phyloP scores from a whole-genome alignment of 1,140 invertebrate species.

The Drosophila triauraria region DNA sequence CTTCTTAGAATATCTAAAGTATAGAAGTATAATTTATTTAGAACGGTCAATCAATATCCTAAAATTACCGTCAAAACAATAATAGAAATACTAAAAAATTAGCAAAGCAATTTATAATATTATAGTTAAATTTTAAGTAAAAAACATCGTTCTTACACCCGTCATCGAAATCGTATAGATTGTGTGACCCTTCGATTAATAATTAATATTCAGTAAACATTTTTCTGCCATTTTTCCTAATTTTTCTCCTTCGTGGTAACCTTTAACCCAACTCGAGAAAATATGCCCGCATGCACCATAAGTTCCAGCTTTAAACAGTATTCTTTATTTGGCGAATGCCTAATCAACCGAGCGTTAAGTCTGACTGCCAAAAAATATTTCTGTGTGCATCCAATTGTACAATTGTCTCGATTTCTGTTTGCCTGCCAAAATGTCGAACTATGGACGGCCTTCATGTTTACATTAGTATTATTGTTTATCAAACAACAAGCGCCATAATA shows the following conservation, averaged over 20 bases:
- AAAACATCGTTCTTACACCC: too few species aligned
- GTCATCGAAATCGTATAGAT: too few species aligned
- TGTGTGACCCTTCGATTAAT: too few species aligned
- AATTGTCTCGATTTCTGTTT: conserved; percentile 55
- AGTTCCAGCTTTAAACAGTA: background rate
- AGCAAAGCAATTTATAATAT: too few species aligned
- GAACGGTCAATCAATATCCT: too few species aligned
- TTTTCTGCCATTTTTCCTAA: background rate
- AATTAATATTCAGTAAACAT: background rate
- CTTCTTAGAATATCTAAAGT: too few species aligned
- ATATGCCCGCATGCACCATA: background rate
- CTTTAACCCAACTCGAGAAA: background rate
- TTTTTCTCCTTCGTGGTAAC: too few species aligned
- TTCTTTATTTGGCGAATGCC: conserved; percentile 22
- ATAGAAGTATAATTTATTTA: too few species aligned
- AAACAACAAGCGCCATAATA: conserved; percentile 37
- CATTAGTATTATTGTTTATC: conserved; percentile 61
- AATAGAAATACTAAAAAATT: too few species aligned
- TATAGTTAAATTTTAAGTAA: too few species aligned
- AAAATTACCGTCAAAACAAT: too few species aligned
- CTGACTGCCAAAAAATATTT: conserved; percentile 42
- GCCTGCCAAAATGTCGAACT: conserved; percentile 58
- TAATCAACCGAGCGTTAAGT: conserved; percentile 36
- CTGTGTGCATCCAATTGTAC: conserved; percentile 52
- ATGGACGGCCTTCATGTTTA: conserved; percentile 43